Evolutionary conservation across 2,113 vertebrate genomes (phyloP), one percentile per base, ranked within the genome.

Genomic region (Gadus chalcogrammus): DNA sequence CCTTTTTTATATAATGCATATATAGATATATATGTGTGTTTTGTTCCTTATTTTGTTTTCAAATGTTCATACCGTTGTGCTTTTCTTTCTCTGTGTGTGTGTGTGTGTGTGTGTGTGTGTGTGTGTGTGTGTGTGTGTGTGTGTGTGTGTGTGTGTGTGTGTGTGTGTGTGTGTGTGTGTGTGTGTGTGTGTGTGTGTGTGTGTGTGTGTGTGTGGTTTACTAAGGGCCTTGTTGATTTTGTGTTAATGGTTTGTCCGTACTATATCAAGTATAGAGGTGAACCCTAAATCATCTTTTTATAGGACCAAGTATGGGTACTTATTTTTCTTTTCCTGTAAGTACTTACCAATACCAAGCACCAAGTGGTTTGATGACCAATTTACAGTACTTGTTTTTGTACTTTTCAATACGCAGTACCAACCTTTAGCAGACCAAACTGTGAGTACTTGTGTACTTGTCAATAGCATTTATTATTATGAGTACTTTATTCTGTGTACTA

Each of bases 51-150:
- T 62, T 56, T 69, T 28, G 61, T 77, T 74, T 83, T 58, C 71
- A 79, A 75, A 70, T 74, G 67, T 75, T 70, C 64, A 75, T 75
- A 58, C 79, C 71, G 68, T 74, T 42, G 67, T 66, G 79, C 68
- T 15, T 79, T 53, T 70, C 24, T 24, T 24, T 24, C 24, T 78
- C 27, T 53, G 78, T 48, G 71, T 13, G 48, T 48, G 42, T 48
- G 42, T n/a, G n/a, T n/a, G n/a, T n/a, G n/a, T 48, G 42, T 48
- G 42, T 48, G 42, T 48, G 42, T 48, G 42, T 48, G 42, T 73
- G 84, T 91, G 88, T 90, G 80, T 86, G 80, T 79, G 73, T 70
- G 73, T 74, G 68, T 79, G 66, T 67, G 68, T 74, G 69, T 75
- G 70, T 69, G 69, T 75, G 35, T 80, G 71, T 79, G 80, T 74